Percentiles rank a stretch among this genome's conserved stretches.
These are phyloP conservation scores for Nesometra sesokonis DNA, from an alignment of 35 echinoderm and acorn worm species.

Conservation along the genomic window DNA sequence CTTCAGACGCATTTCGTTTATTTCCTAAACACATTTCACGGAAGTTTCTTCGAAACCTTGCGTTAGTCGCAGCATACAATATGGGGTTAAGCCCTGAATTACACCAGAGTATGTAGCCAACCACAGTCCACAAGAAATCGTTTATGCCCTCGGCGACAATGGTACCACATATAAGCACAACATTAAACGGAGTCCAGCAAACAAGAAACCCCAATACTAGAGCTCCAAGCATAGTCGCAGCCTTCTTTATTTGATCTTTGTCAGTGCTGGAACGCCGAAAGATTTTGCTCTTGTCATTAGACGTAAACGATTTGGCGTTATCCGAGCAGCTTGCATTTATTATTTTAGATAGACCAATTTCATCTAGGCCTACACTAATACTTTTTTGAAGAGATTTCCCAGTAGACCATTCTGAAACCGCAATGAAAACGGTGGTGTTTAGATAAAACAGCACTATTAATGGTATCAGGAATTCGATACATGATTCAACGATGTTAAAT, in stretches of 20 bases:
- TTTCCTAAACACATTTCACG: slow-evolving; percentile 10
- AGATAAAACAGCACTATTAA: background rate
- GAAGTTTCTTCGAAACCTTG: slow-evolving; percentile 12
- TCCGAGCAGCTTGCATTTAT: background rate
- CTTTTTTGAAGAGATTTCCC: slow-evolving; percentile 6
- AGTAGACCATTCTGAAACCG: background rate
- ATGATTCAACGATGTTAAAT: slow-evolving; percentile 10
- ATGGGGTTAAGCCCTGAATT: slow-evolving; percentile 35
- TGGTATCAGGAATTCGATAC: background rate
- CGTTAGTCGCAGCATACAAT: slow-evolving; percentile 33
- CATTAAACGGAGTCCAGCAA: slow-evolving; percentile 30
- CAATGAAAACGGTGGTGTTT: background rate
- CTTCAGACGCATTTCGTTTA: background rate
- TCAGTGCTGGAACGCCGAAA: background rate
- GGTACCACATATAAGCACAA: background rate
- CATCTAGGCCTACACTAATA: slow-evolving; percentile 21
- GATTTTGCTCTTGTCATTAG: background rate
- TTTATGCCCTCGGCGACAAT: background rate
- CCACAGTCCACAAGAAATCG: background rate
- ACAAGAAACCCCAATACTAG: slow-evolving; percentile 18
- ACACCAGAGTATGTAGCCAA: slow-evolving; percentile 17
- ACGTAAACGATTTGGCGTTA: background rate
- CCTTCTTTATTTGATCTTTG: slow-evolving; percentile 8
- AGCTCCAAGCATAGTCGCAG: slow-evolving; percentile 23
- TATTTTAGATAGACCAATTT: background rate